Conservation (phyloP, 2,797 vertebrate species). For the Chromobotia macracanthus region DNA sequence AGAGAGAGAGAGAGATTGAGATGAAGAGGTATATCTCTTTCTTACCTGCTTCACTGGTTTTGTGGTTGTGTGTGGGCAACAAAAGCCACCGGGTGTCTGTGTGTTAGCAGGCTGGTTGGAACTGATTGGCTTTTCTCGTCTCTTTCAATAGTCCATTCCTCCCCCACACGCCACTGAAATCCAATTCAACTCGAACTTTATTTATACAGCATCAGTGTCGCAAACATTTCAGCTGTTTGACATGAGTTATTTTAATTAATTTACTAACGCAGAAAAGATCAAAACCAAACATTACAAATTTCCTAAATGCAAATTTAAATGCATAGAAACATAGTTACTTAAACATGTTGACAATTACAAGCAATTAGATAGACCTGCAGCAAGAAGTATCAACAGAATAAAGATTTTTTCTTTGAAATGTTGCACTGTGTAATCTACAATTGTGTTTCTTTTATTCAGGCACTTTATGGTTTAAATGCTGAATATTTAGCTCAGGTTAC, state of each 20-base stretch:
- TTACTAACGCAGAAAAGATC: not conserved
- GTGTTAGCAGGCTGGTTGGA: not conserved
- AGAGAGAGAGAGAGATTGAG: not conserved
- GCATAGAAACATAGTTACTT: too few species aligned
- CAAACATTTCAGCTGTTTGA: not conserved
- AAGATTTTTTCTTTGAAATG: too few species aligned
- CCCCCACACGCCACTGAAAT: slow-evolving; percentile 37
- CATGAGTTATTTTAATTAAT: too few species aligned
- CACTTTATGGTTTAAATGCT: too few species aligned
- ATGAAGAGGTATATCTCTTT: not conserved
- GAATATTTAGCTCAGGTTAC: too few species aligned
- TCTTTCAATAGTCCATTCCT: slow-evolving; percentile 31
- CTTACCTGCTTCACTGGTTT: slow-evolving; percentile 17
- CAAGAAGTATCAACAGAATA: too few species aligned
- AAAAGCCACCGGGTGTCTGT: not conserved
- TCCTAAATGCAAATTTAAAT: too few species aligned
- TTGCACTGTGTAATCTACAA: too few species aligned
- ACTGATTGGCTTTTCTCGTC: slow-evolving; percentile 31
- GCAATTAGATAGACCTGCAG: too few species aligned
- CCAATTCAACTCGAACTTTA: slow-evolving; percentile 52
- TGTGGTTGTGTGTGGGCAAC: not conserved
- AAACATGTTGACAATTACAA: too few species aligned
- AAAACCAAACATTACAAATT: slow-evolving; percentile 13
- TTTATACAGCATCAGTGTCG: slow-evolving; percentile 43
- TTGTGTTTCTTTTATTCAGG: too few species aligned